Evolutionary conservation across 2,113 vertebrate genomes (phyloP).

Genomic region (Xenopus laevis): DNA sequence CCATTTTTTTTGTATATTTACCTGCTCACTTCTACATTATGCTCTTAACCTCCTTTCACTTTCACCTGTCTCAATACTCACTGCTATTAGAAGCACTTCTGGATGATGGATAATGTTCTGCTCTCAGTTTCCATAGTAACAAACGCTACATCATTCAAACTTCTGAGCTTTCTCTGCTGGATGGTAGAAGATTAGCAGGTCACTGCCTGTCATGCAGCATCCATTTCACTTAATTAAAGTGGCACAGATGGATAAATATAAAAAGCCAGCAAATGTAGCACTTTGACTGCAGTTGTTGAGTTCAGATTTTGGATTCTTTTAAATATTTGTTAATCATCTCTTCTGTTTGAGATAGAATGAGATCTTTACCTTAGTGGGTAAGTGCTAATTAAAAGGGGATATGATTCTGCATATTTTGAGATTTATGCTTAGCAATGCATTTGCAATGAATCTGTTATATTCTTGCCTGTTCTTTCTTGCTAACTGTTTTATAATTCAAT

Average conservation of each 20-base stretch:
- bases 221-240: slow-evolving; percentile 41
- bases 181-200: slow-evolving; percentile 29
- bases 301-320: too few relatives aligned
- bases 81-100: slow-evolving; percentile 24
- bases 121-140: slow-evolving; percentile 41
- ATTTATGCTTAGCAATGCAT: too few relatives aligned
- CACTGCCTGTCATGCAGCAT: slow-evolving; percentile 35
- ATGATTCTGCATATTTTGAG: too few relatives aligned
- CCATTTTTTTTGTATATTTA: background rate
- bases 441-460: too few relatives aligned
- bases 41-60: background rate
- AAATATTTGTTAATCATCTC: too few relatives aligned
- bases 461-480: too few relatives aligned
- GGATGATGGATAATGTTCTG: slow-evolving; percentile 22
- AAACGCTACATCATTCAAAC: slow-evolving; percentile 32
- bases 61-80: slow-evolving; percentile 9
- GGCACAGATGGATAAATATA: slow-evolving; percentile 38
- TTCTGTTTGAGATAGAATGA: too few relatives aligned
- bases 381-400: too few relatives aligned
- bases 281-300: too few relatives aligned
- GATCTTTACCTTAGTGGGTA: too few relatives aligned
- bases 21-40: background rate
- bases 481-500: too few relatives aligned
- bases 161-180: slow-evolving; percentile 25
- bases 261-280: background rate